Conservation (phyloP, 1,140 invertebrate genomes). For the Drosophila mayri region DNA sequence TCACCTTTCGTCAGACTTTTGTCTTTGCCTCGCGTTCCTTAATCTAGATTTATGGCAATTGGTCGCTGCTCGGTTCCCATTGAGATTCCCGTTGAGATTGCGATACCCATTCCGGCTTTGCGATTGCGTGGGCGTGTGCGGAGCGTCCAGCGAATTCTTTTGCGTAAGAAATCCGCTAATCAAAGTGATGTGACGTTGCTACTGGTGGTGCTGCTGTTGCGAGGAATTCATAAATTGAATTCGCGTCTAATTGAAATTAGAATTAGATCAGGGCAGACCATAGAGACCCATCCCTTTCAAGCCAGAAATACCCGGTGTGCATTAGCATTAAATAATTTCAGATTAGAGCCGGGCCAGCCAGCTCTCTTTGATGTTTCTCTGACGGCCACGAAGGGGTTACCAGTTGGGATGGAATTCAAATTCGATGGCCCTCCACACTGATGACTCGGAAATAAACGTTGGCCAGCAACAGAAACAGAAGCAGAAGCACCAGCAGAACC, state of each 20-base stretch:
- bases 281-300: constrained; percentile 2
- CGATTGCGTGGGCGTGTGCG: constrained; percentile 44
- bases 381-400: constrained; percentile 24
- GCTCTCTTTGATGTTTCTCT: constrained; percentile 58
- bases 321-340: constrained; percentile 44
- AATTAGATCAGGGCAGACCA: neutral
- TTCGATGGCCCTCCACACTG: constrained; percentile 1
- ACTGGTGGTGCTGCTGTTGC: neutral
- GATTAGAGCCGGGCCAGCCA: constrained; percentile 43
- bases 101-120: constrained; percentile 13
- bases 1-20: constrained; percentile 60
- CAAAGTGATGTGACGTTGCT: constrained; percentile 49
- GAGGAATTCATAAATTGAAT: constrained; percentile 65
- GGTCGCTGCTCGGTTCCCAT: constrained; percentile 50
- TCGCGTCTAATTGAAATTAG: constrained; percentile 66
- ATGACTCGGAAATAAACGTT: constrained; percentile 19
- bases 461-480: constrained; percentile 7
- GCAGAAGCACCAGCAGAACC: constrained; percentile 8
- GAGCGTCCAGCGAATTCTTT: constrained; percentile 44
- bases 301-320: constrained; percentile 30
- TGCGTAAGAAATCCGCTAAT: constrained; percentile 57
- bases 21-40: constrained; percentile 71
- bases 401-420: constrained; percentile 21
- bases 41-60: constrained; percentile 82
- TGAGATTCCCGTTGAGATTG: constrained; percentile 30